Evolutionary conservation across 1,140 invertebrate genomes (phyloP).

Genomic region (Pseudomyrmex gracilis): DNA sequence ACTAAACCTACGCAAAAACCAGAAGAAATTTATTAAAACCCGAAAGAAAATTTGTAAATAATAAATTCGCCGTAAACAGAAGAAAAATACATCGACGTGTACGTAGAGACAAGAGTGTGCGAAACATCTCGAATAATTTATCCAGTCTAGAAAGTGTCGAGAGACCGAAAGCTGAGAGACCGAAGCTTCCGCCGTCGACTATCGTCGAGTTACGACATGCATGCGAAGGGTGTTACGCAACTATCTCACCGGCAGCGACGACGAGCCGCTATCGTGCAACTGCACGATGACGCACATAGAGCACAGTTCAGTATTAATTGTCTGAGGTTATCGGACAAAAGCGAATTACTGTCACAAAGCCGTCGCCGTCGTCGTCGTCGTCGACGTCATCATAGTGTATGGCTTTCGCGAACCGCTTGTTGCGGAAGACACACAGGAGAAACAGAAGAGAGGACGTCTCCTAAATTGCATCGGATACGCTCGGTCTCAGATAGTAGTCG

Average conservation of each 20-base stretch:
- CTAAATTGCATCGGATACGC: slow-evolving; percentile 59
- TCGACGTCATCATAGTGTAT: slow-evolving; percentile 9
- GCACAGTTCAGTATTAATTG: slow-evolving; percentile 54
- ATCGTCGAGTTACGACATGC: slow-evolving; percentile 44
- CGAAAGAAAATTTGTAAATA: not conserved
- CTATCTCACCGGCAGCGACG: slow-evolving; percentile 35
- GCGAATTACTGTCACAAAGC: slow-evolving; percentile 57
- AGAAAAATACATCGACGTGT: not conserved
- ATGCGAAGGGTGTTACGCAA: slow-evolving; percentile 36
- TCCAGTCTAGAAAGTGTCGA: not conserved
- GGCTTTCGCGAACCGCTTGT: slow-evolving; percentile 23
- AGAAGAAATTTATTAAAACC: too few species aligned
- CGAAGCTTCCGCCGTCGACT: slow-evolving; percentile 27
- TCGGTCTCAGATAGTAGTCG: slow-evolving; percentile 53
- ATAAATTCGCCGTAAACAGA: not conserved
- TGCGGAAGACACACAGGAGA: slow-evolving; percentile 18
- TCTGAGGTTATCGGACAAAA: slow-evolving; percentile 52
- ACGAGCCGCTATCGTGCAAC: slow-evolving; percentile 28
- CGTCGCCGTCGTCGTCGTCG: slow-evolving; percentile 17
- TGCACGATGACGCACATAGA: slow-evolving; percentile 45
- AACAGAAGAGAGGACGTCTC: slow-evolving; percentile 34
- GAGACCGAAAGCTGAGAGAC: not conserved
- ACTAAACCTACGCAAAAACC: too few species aligned
- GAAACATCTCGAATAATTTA: slow-evolving; percentile 30
- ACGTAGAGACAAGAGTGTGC: not conserved